Base-by-base conservation (phyloP, 2,113 vertebrate genomes). In the Lagenorhynchus albirostris region DNA sequence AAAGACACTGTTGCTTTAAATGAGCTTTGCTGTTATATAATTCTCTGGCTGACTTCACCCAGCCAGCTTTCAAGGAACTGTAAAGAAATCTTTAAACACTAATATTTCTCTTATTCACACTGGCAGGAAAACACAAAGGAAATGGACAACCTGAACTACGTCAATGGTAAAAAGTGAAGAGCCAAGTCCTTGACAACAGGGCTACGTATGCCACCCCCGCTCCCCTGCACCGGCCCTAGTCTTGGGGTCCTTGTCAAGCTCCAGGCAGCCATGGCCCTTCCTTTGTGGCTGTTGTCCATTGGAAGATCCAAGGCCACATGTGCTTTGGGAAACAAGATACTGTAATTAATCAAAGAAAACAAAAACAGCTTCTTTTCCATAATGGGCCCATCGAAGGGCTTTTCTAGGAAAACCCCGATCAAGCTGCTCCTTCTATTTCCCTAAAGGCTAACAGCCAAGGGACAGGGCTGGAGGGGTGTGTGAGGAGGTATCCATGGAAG, bases 51-150 rank as follows among this genome's bases (percentile, higher is more conserved):
- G 87, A n/a, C 67, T 92, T 94, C 92, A 67, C 65, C 73, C 73
- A 6, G 6, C 18, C 21, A 70, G 96, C 96, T 98, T 98, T 98
- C 97, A 98, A 98, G 97, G 97, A 98, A 97, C 92, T 96, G 38
- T 94, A 97, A 95, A 97, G 98, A 97, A 96, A 97, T 93, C 92
- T 88, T 97, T 73, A 97, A 98, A 96, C 82, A 79, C 94, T 92
- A 80, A 94, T 96, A 93, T 96, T 95, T 97, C 96, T 97, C 74
- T 86, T 67, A 84, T 81, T 97, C 87, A 3, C 73, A 89, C 26
- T 79, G 80, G 94, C 87, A 97, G 74, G 92, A 89, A 95, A 92
- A 87, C 79, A 90, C 94, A 92, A 94, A 97, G 87, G 92, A 77
- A 96, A 91, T 9, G 25, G 26, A 33, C 79, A 85, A 96, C 76